Conservation (phyloP, 2,113 vertebrate genomes). For the Coracopsis vasa region DNA sequence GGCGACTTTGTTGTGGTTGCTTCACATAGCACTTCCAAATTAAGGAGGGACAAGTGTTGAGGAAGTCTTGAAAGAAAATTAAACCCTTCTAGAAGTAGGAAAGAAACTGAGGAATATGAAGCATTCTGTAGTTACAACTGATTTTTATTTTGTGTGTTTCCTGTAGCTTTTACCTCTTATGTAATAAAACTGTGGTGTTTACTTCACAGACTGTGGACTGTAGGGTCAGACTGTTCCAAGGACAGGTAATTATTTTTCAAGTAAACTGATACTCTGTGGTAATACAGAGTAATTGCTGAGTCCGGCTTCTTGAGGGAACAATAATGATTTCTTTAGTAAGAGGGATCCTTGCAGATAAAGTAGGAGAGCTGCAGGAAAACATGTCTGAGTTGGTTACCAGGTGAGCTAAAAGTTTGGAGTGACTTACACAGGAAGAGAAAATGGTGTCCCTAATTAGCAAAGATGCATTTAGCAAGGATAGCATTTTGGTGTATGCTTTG, state of each 20-base stretch:
- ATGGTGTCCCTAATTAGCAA: not conserved
- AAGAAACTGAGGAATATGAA: not conserved
- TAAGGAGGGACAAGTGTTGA: not conserved
- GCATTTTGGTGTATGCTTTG: not conserved
- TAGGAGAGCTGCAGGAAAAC: not conserved
- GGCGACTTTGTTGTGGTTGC: not conserved
- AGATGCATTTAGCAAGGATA: not conserved
- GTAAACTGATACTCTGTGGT: not conserved
- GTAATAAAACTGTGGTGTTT: not conserved
- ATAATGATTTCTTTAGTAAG: not conserved
- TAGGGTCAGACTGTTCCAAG: not conserved
- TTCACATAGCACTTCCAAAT: not conserved
- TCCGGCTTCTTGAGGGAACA: not conserved
- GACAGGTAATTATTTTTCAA: not conserved
- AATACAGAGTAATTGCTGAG: not conserved
- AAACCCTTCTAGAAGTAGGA: not conserved
- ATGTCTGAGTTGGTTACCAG: not conserved
- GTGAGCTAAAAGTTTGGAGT: not conserved
- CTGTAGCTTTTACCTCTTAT: rapidly evolving
- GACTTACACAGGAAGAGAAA: not conserved
- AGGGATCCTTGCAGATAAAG: not conserved
- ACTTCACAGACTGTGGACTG: not conserved
- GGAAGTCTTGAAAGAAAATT: not conserved
- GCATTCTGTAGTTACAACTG: rapidly evolving
- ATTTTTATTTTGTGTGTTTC: not conserved